A percentile compares a stretch with the other conserved stretches of the same genome.
These are phyloP conservation scores for Rhincodon typus DNA, from an alignment of 2,797 vertebrate species.

Conservation along the genomic window DNA sequence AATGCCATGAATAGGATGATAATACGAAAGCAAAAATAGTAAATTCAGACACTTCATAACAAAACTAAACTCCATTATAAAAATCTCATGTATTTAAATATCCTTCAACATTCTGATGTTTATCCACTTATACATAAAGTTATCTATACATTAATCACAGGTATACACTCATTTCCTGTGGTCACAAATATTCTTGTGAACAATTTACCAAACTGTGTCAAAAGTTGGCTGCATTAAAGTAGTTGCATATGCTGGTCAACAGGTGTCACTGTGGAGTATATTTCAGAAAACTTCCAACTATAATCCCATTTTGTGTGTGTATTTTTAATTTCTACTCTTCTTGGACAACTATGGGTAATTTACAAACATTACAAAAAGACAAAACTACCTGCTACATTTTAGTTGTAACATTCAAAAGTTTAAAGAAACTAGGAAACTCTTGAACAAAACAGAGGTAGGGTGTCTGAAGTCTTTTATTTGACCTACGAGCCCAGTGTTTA, in stretches of 20 bases:
- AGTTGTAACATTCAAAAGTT: background rate
- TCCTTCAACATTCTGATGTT: background rate
- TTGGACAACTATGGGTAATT: background rate
- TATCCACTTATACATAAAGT: too few species aligned
- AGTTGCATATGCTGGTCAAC: background rate
- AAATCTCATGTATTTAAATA: background rate
- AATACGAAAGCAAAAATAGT: background rate
- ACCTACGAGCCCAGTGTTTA: background rate
- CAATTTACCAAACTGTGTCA: too few species aligned
- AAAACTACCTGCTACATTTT: background rate
- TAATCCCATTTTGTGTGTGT: background rate
- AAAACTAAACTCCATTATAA: background rate
- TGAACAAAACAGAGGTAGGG: background rate
- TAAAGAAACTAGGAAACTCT: background rate
- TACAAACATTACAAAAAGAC: background rate
- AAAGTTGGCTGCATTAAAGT: background rate
- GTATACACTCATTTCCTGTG: background rate
- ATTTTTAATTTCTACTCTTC: background rate
- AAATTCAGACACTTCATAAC: background rate
- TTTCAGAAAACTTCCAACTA: background rate
- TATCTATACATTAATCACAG: background rate
- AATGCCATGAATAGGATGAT: too few species aligned
- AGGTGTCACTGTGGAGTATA: background rate
- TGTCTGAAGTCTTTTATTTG: background rate
- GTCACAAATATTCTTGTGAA: background rate